Percentiles rank a stretch among this genome's conserved stretches.
phyloP scores from a whole-genome alignment of 1,140 invertebrate genomes.

The Heliconius nattereri region DNA sequence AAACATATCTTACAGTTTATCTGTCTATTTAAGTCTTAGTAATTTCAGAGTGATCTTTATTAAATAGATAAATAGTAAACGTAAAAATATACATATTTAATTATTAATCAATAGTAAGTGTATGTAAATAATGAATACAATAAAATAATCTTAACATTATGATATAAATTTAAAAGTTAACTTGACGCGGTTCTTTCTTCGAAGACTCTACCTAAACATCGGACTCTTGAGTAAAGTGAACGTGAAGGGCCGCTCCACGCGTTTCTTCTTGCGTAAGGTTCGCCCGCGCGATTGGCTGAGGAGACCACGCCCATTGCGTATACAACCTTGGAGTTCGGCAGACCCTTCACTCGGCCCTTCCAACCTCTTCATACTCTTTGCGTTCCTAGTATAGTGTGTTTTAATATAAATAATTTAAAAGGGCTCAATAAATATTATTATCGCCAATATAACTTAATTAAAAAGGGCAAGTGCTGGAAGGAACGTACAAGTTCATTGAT shows the following conservation, averaged over 20 bases:
- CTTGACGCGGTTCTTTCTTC: not conserved
- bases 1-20: too few species aligned
- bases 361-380: constrained; percentile 62
- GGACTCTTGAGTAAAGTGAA: not conserved
- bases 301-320: constrained; percentile 76
- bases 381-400: constrained; percentile 73
- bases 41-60: too few species aligned
- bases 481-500: not conserved
- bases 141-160: not conserved
- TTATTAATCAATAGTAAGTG: not conserved
- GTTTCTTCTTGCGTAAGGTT: constrained; percentile 69
- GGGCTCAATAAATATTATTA: constrained; percentile 61
- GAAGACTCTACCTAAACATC: not conserved
- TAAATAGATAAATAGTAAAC: too few species aligned
- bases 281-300: constrained; percentile 63
- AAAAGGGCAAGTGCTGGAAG: not conserved
- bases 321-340: constrained; percentile 69
- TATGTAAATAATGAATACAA: not conserved
- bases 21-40: too few species aligned
- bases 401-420: constrained; percentile 81
- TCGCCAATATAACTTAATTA: constrained; percentile 21
- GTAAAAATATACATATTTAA: too few species aligned
- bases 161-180: not conserved
- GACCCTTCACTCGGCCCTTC: constrained; percentile 70
- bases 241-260: constrained; percentile 51